Conservation (phyloP, 2,888 invertebrate genomes). For the Hesperia comma region DNA sequence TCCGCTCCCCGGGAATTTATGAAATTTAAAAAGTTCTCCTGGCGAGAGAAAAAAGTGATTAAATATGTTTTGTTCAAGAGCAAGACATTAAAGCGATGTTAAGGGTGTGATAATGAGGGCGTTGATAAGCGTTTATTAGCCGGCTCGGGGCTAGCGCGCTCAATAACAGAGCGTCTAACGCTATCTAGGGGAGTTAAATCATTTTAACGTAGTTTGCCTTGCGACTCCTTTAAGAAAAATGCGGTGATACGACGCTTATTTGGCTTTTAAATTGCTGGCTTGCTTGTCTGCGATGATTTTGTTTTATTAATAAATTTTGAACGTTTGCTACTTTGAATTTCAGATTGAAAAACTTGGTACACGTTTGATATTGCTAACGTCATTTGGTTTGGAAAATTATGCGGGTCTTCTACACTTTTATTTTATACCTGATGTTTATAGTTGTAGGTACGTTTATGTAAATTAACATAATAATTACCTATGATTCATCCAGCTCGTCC, state of each 20-base stretch:
- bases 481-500: too few species aligned
- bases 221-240: slow-evolving; percentile 72
- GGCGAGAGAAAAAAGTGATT: slow-evolving; percentile 80
- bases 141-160: slow-evolving; percentile 67
- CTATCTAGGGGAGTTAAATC: slow-evolving; percentile 81
- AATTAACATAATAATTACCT: too few species aligned
- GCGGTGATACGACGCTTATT: slow-evolving; percentile 67
- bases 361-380: background rate
- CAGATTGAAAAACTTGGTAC: background rate
- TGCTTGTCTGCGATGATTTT: slow-evolving; percentile 51
- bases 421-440: too few species aligned
- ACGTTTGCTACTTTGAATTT: slow-evolving; percentile 5
- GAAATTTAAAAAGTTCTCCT: slow-evolving; percentile 79
- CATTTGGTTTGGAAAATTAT: background rate
- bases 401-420: background rate
- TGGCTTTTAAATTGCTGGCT: slow-evolving; percentile 65
- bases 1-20: slow-evolving; percentile 55
- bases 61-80: slow-evolving; percentile 85
- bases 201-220: slow-evolving; percentile 80
- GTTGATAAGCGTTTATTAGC: slow-evolving; percentile 85
- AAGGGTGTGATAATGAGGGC: slow-evolving; percentile 84
- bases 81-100: slow-evolving; percentile 84
- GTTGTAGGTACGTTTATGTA: background rate
- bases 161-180: slow-evolving; percentile 71
- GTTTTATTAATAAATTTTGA: slow-evolving; percentile 30